Evolutionary conservation across 2,888 invertebrate genomes (phyloP).

Genomic region (Lasiommata megera): DNA sequence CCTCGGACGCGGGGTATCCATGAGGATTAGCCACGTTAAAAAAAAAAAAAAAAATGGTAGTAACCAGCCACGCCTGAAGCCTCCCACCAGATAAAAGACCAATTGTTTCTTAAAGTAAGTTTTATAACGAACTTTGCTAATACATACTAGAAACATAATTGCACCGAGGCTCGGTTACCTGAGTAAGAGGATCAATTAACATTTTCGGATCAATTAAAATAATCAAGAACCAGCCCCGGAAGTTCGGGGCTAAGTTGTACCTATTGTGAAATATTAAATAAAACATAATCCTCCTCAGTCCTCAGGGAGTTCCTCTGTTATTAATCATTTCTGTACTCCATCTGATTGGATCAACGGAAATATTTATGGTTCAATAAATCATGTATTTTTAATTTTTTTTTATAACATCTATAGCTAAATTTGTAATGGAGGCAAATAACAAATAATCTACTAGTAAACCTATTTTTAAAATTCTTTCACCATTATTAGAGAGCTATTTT

Average conservation of each 20-base stretch:
- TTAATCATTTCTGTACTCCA: constrained; percentile 49
- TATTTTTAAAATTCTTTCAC: too few relatives aligned
- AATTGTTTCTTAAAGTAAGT: too few relatives aligned
- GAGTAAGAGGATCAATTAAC: constrained; percentile 57
- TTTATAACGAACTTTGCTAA: not conserved
- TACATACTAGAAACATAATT: not conserved
- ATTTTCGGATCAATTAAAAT: constrained; percentile 64
- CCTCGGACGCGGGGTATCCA: too few relatives aligned
- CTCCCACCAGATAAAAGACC: too few relatives aligned
- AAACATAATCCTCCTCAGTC: constrained; percentile 53
- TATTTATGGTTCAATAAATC: constrained; percentile 1
- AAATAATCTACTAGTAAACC: too few relatives aligned
- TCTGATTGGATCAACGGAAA: constrained; percentile 4
- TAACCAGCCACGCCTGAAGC: too few relatives aligned
- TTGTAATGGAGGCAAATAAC: too few relatives aligned
- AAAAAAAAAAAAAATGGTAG: too few relatives aligned
- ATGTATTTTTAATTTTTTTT: not conserved
- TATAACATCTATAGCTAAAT: not conserved
- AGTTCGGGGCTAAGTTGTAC: constrained; percentile 38
- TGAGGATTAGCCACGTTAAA: too few relatives aligned
- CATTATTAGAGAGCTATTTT: too few relatives aligned
- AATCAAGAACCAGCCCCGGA: constrained; percentile 31
- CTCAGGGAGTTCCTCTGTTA: constrained; percentile 49
- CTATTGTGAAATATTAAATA: constrained; percentile 58
- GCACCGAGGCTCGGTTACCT: constrained; percentile 24